Conservation (phyloP, 2,797 vertebrate species). For the Tapera naevia region DNA sequence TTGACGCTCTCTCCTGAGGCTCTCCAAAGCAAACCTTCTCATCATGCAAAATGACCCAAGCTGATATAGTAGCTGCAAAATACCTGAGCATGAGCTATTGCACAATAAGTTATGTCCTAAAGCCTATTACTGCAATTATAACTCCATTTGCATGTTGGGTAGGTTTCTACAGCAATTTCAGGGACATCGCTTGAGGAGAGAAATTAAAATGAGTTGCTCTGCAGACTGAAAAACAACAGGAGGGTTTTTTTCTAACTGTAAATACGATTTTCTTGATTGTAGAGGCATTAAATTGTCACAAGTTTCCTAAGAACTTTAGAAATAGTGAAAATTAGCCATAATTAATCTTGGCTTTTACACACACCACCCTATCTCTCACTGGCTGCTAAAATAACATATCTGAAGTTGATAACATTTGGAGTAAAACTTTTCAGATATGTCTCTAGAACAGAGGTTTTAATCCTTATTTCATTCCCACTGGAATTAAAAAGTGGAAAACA, state of each 20-base stretch:
- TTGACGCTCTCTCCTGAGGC: neutral
- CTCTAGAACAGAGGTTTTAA: neutral
- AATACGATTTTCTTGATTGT: neutral
- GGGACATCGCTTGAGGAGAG: neutral
- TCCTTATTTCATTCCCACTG: neutral
- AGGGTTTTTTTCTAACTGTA: neutral
- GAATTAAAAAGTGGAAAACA: neutral
- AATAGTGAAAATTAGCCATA: neutral
- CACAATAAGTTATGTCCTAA: neutral
- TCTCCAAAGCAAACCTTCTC: neutral
- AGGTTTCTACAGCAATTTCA: neutral
- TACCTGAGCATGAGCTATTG: neutral
- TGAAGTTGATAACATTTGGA: neutral
- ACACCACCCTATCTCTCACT: neutral
- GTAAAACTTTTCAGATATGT: neutral
- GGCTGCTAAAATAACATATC: neutral
- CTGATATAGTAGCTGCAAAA: neutral
- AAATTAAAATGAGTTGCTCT: neutral
- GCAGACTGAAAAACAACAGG: neutral
- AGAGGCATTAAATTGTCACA: neutral
- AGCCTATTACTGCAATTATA: neutral
- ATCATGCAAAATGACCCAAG: accelerated
- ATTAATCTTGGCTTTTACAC: neutral
- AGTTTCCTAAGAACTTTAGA: neutral
- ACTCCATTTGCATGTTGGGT: neutral